A percentile compares a stretch with the other conserved stretches of the same genome.
These are phyloP conservation scores for Bathynomus jamesi DNA, from an alignment of 1,140 invertebrate genomes.

Conservation along the genomic window DNA sequence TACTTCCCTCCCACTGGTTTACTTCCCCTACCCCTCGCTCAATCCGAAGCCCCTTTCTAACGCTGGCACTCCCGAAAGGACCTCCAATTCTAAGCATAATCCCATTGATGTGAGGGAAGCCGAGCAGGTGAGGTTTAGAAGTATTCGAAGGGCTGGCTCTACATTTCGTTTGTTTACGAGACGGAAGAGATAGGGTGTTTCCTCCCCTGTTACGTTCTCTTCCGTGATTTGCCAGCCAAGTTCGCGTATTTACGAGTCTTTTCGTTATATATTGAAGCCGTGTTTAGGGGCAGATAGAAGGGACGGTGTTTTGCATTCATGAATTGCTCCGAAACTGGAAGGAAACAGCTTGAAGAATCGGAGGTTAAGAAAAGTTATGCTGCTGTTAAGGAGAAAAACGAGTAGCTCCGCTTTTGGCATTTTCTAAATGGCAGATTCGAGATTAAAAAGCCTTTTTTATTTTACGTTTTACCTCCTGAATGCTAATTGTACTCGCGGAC, in stretches of 20 bases:
- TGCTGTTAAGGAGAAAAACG: conserved; percentile 1
- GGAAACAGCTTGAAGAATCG: conserved; percentile 1
- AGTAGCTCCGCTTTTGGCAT: not conserved
- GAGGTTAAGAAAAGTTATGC: not conserved
- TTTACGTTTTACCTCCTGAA: not conserved
- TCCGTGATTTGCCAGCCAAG: not conserved
- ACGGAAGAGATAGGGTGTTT: not conserved
- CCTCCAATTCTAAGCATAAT: not conserved
- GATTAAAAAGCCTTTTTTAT: conserved; percentile 1
- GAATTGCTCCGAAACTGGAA: not conserved
- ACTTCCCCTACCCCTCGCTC: too few species aligned
- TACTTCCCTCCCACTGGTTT: not conserved
- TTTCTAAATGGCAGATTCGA: not conserved
- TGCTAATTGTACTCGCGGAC: too few species aligned
- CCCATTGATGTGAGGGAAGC: not conserved
- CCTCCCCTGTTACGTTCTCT: not conserved
- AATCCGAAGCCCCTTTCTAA: too few species aligned
- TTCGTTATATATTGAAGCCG: not conserved
- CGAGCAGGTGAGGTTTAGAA: not conserved
- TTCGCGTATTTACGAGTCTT: not conserved
- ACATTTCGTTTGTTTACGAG: not conserved
- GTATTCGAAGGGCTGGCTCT: not conserved
- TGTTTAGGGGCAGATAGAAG: conserved; percentile 1
- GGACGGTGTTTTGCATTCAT: conserved; percentile 1
- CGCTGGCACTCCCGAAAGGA: not conserved